Conservation (phyloP, 2,113 vertebrate species). For the Engystomops pustulosus region DNA sequence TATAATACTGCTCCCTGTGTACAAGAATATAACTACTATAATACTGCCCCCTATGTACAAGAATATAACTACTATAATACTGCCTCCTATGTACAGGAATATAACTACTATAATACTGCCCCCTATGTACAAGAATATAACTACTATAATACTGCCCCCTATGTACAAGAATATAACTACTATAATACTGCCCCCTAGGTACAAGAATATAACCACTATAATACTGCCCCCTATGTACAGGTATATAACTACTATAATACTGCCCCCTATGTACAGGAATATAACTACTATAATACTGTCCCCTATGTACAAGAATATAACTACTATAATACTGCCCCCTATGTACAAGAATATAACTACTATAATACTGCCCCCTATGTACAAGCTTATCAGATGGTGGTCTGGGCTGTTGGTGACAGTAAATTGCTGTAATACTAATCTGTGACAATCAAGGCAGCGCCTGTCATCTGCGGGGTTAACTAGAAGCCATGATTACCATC, state of each 20-base stretch:
- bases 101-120: background rate
- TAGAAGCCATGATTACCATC: background rate
- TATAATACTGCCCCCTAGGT: background rate
- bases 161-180: background rate
- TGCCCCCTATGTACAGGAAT: no score
- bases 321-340: constrained; percentile 5
- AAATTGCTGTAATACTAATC: background rate
- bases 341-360: background rate
- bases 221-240: no score
- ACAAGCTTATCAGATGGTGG: background rate
- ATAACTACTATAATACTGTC: no score
- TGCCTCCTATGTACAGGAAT: background rate
- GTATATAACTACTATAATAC: no score
- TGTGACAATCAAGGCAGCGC: background rate
- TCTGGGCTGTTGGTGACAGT: background rate
- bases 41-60: no score
- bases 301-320: constrained; percentile 1
- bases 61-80: no score
- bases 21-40: background rate
- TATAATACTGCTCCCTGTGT: background rate
- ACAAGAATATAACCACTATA: no score
- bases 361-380: background rate
- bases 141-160: constrained; percentile 5
- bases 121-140: constrained; percentile 4
- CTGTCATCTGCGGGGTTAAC: background rate